Evolutionary conservation across 2,797 vertebrate genomes (phyloP).

Genomic region (Carcharodon carcharias): DNA sequence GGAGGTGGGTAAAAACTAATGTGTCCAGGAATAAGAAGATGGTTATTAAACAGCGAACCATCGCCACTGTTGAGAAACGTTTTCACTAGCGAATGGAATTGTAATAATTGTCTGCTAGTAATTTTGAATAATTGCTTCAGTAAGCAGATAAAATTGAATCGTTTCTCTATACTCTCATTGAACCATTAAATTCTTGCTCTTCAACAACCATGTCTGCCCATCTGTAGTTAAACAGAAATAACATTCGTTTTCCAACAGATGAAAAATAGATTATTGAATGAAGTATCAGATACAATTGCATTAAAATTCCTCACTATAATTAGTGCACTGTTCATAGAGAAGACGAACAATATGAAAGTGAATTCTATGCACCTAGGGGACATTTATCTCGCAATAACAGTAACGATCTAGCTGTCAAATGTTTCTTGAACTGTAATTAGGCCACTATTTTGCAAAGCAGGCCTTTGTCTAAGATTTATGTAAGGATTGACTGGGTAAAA

Average conservation of each 20-base stretch:
- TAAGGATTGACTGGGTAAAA: neutral
- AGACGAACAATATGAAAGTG: neutral
- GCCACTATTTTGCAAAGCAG: neutral
- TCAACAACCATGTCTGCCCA: neutral
- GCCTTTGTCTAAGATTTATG: neutral
- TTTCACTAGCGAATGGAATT: neutral
- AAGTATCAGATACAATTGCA: neutral
- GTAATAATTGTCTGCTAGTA: neutral
- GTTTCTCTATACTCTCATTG: neutral
- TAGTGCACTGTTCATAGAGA: neutral
- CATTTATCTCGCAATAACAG: neutral
- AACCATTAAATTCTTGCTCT: neutral
- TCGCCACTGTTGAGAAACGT: neutral
- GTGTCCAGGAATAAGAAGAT: neutral
- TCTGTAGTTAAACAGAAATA: neutral
- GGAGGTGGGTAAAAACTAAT: neutral
- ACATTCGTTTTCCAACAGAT: neutral
- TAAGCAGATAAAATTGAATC: neutral
- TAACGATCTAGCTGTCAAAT: conserved; percentile 12
- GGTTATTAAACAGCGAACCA: neutral
- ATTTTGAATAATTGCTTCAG: conserved; percentile 18
- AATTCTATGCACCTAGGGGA: neutral
- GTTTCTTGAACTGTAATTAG: neutral
- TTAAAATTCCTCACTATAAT: neutral
- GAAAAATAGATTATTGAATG: neutral